Conservation (phyloP, 2,888 invertebrate genomes). For the Aporophyla lueneburgensis region DNA sequence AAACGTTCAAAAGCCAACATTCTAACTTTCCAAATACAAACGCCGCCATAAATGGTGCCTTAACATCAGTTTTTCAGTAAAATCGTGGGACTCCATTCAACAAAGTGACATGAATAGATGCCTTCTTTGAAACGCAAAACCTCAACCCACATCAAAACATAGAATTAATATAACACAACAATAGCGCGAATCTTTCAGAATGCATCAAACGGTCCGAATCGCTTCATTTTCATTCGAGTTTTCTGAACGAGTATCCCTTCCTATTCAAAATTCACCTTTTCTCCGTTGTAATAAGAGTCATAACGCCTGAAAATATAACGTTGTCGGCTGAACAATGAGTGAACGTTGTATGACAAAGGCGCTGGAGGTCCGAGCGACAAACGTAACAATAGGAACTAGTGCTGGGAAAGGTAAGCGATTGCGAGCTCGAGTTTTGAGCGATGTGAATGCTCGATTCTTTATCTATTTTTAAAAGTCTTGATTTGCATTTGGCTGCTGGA, state of each 20-base stretch:
- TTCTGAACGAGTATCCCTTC: slow-evolving; percentile 50
- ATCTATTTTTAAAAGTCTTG: slow-evolving; percentile 51
- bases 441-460: slow-evolving; percentile 49
- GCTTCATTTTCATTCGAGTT: slow-evolving; percentile 80
- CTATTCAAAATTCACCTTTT: slow-evolving; percentile 55
- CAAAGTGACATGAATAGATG: slow-evolving; percentile 69
- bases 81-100: slow-evolving; percentile 62
- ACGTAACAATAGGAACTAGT: slow-evolving; percentile 65
- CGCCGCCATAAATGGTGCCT: slow-evolving; percentile 38
- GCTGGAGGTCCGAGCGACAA: slow-evolving; percentile 66
- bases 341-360: slow-evolving; percentile 70
- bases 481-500: slow-evolving; percentile 37
- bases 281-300: slow-evolving; percentile 28
- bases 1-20: slow-evolving; percentile 30
- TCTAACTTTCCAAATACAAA: slow-evolving; percentile 28
- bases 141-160: slow-evolving; percentile 77
- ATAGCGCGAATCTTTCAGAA: slow-evolving; percentile 75
- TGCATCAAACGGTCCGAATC: slow-evolving; percentile 79
- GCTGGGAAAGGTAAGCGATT: slow-evolving; percentile 56
- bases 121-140: slow-evolving; percentile 69
- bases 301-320: slow-evolving; percentile 30
- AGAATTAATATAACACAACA: slow-evolving; percentile 79
- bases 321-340: slow-evolving; percentile 65
- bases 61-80: slow-evolving; percentile 48
- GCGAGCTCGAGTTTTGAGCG: slow-evolving; percentile 48